Evolutionary conservation across 2,888 invertebrate genomes (phyloP).

Genomic region (Leucophora obtusa): DNA sequence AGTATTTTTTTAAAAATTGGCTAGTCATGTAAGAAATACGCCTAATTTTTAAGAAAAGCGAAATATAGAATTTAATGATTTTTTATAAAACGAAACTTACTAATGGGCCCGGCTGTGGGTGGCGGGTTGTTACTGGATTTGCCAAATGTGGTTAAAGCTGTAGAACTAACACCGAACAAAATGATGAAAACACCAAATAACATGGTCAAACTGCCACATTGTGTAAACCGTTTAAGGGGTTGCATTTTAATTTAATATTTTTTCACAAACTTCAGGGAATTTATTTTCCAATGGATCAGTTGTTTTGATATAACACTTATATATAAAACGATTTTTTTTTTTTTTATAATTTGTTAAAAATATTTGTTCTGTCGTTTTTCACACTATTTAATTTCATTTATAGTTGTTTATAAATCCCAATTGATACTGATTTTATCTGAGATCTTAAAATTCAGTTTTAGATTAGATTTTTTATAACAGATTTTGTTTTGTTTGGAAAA

Average conservation of each 20-base stretch:
- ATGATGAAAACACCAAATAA: constrained; percentile 78
- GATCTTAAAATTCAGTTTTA: constrained; percentile 2
- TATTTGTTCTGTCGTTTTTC: background rate
- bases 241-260: constrained; percentile 72
- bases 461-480: background rate
- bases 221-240: constrained; percentile 78
- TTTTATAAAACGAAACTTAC: constrained; percentile 77
- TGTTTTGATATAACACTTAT: constrained; percentile 3
- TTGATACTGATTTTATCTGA: too few species aligned
- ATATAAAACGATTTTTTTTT: too few species aligned
- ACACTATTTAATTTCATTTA: background rate
- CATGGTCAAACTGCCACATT: constrained; percentile 79
- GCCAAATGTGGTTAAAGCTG: constrained; percentile 85
- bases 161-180: constrained; percentile 79
- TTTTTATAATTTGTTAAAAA: background rate
- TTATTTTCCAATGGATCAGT: background rate
- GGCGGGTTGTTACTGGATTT: constrained; percentile 83
- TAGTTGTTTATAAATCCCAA: constrained; percentile 2
- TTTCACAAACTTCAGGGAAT: background rate
- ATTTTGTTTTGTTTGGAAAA: constrained; percentile 38
- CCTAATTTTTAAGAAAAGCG: constrained; percentile 1
- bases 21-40: constrained; percentile 20
- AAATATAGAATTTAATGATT: too few species aligned
- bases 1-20: background rate
- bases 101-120: constrained; percentile 81